Evolutionary conservation across 1,140 invertebrate species (phyloP).

Genomic region (Macrobrachium rosenbergii): DNA sequence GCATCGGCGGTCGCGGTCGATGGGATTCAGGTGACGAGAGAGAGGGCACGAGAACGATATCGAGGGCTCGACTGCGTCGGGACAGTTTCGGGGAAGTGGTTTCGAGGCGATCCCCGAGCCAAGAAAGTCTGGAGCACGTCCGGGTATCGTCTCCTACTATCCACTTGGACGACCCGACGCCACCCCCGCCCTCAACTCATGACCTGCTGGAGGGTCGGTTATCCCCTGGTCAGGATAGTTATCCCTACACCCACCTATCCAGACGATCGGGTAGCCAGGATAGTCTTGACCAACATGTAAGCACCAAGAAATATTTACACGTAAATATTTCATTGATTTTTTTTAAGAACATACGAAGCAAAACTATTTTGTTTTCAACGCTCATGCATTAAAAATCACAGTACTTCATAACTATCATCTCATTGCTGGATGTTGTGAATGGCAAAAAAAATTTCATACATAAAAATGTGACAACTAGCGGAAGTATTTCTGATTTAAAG

Average conservation of each 20-base stretch:
- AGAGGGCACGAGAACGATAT: slow-evolving; percentile 60
- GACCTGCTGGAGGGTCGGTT: slow-evolving; percentile 11
- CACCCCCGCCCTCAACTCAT: slow-evolving; percentile 6
- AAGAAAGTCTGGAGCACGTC: slow-evolving; percentile 59
- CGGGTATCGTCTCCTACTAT: slow-evolving; percentile 35
- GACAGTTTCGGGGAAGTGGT: slow-evolving; percentile 66
- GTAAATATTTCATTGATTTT: too few species aligned
- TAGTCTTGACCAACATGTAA: slow-evolving; percentile 62
- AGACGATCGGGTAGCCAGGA: slow-evolving; percentile 58
- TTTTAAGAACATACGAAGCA: too few species aligned
- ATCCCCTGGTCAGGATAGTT: slow-evolving; percentile 58
- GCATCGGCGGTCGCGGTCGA: neutral
- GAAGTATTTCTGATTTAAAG: too few species aligned
- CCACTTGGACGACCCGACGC: slow-evolving; percentile 43
- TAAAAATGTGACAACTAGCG: too few species aligned
- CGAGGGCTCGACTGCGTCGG: slow-evolving; percentile 53
- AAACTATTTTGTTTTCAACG: too few species aligned
- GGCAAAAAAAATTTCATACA: too few species aligned
- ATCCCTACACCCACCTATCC: slow-evolving; percentile 47
- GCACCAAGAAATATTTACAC: neutral
- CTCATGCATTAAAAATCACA: too few species aligned
- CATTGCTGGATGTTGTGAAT: too few species aligned
- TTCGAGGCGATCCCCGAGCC: slow-evolving; percentile 58
- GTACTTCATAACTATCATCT: too few species aligned
- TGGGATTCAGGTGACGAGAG: slow-evolving; percentile 40